Percentiles rank a stretch among this genome's conserved stretches.
phyloP scores from a whole-genome alignment of 2,797 vertebrate genomes.

The Babyrousa celebensis region DNA sequence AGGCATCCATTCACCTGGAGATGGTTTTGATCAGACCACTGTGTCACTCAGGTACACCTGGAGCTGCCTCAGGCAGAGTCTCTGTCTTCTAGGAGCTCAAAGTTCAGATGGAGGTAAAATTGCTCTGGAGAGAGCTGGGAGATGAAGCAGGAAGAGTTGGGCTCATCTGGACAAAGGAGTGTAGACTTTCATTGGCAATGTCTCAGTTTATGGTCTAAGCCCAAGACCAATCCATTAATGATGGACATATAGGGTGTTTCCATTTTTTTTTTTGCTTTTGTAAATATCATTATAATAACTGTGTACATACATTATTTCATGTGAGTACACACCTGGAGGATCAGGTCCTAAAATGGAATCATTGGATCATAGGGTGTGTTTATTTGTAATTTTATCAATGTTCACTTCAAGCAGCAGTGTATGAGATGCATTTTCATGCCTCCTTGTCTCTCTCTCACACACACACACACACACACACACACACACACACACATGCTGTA shows the following conservation, averaged over 20 bases:
- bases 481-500: background rate
- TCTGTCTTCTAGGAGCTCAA: background rate
- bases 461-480: accelerated
- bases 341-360: background rate
- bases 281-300: background rate
- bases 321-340: background rate
- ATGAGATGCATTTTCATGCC: background rate
- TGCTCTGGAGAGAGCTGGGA: background rate
- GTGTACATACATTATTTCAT: background rate
- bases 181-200: background rate
- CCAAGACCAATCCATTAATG: background rate
- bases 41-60: background rate
- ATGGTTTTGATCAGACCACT: background rate
- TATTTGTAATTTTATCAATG: slow-evolving; percentile 9
- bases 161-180: background rate
- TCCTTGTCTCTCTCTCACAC: background rate
- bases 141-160: background rate
- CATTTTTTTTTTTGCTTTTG: background rate
- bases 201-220: background rate
- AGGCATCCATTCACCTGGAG: background rate
- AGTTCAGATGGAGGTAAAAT: background rate
- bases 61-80: background rate
- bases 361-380: background rate
- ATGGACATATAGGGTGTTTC: background rate
- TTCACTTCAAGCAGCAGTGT: background rate